A percentile compares a stretch with the other conserved stretches of the same genome.
These are phyloP conservation scores for Vespertilio murinus DNA, from an alignment of 2,797 vertebrate genomes.

Conservation along the genomic window DNA sequence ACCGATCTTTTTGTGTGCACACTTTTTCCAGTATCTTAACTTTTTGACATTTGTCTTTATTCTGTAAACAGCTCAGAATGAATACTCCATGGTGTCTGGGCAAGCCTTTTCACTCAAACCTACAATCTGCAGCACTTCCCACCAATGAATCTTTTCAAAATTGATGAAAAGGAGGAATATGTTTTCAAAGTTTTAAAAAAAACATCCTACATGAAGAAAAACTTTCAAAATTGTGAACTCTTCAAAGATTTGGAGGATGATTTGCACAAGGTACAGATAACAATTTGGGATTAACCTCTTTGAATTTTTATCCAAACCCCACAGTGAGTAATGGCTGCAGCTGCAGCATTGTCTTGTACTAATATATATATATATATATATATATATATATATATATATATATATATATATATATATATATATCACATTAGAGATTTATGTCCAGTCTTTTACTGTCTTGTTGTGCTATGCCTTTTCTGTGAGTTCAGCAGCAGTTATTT, in stretches of 20 bases:
- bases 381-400: not conserved
- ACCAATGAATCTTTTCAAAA: conserved; percentile 44
- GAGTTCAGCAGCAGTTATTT: not conserved
- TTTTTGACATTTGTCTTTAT: conserved; percentile 44
- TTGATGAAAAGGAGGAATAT: not conserved
- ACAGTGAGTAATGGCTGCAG: not conserved
- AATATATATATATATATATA: not conserved
- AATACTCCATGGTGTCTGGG: not conserved
- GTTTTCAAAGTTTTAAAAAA: not conserved
- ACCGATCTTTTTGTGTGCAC: not conserved
- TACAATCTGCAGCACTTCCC: not conserved
- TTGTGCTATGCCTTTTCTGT: not conserved
- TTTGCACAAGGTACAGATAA: not conserved
- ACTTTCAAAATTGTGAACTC: not conserved
- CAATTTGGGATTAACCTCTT: not conserved
- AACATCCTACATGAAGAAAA: not conserved
- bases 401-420: not conserved
- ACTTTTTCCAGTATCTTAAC: not conserved
- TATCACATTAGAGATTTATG: not conserved
- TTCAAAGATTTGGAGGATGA: conserved; percentile 21
- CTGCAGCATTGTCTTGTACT: not conserved
- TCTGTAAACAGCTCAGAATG: conserved; percentile 11
- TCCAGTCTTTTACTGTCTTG: not conserved
- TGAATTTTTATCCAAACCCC: not conserved
- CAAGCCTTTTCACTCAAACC: not conserved